Conservation (phyloP, 2,888 invertebrate genomes). For the Apamea monoglypha region DNA sequence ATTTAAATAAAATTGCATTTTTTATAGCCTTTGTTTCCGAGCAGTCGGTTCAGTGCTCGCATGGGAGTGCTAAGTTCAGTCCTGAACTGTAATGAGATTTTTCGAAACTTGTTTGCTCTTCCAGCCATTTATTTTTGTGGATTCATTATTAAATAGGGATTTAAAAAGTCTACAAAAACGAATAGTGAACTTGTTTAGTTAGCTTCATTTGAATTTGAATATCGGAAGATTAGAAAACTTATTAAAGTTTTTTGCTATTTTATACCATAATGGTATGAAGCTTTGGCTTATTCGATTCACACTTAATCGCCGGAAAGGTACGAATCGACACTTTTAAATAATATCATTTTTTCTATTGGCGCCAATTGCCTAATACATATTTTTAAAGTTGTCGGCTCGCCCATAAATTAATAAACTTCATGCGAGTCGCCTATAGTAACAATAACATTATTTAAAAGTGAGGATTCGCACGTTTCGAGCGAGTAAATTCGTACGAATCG, state of each 20-base stretch:
- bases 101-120: constrained; percentile 64
- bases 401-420: background rate
- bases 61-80: constrained; percentile 68
- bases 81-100: constrained; percentile 67
- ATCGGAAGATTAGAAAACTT: background rate
- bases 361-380: background rate
- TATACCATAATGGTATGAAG: background rate
- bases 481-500: background rate
- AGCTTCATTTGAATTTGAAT: constrained; percentile 31
- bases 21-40: constrained; percentile 62
- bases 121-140: constrained; percentile 50
- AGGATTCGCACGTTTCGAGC: background rate
- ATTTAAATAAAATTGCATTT: constrained; percentile 66
- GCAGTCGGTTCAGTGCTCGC: constrained; percentile 62
- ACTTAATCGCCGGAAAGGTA: background rate
- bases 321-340: background rate
- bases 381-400: background rate
- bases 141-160: constrained; percentile 48
- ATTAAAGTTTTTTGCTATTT: background rate
- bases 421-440: background rate
- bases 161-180: constrained; percentile 23
- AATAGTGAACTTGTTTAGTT: constrained; percentile 15
- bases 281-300: background rate
- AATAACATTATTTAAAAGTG: background rate
- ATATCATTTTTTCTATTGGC: too few relatives aligned